phyloP scores from a whole-genome alignment of 92 coral and sea anemone genomes.

The Palythoa grandiflora region DNA sequence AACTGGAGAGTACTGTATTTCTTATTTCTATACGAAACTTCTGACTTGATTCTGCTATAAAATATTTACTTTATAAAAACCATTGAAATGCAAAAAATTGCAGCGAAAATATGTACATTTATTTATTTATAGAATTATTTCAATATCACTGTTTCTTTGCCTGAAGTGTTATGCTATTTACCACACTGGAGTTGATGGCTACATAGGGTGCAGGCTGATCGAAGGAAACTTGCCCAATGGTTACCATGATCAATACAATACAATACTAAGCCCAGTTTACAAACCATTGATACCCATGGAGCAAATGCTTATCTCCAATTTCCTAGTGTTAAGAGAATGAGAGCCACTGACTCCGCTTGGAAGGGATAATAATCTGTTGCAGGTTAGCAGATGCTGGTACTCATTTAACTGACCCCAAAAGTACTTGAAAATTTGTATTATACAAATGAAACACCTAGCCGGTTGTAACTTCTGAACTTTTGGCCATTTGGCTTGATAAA shows the following conservation, averaged over 20 bases:
- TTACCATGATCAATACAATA: background rate
- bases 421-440: background rate
- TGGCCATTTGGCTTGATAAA: slow-evolving; percentile 1
- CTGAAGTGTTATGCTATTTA: too few relatives aligned
- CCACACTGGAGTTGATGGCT: too few relatives aligned
- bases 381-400: background rate
- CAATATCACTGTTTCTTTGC: too few relatives aligned
- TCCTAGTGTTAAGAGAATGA: background rate
- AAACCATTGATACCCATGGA: background rate
- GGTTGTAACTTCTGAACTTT: background rate
- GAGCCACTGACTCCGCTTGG: background rate
- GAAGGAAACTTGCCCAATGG: background rate
- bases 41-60: background rate
- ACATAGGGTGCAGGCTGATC: background rate
- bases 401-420: background rate
- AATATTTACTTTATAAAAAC: too few relatives aligned
- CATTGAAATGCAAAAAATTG: background rate
- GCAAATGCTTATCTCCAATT: background rate
- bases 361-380: background rate
- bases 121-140: background rate
- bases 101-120: slow-evolving; percentile 2
- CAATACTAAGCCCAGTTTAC: slow-evolving; percentile 1
- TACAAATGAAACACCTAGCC: background rate
- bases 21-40: background rate
- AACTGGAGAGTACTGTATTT: background rate